phyloP scores from a whole-genome alignment of 2,113 vertebrate species.

The Pelobates fuscus region DNA sequence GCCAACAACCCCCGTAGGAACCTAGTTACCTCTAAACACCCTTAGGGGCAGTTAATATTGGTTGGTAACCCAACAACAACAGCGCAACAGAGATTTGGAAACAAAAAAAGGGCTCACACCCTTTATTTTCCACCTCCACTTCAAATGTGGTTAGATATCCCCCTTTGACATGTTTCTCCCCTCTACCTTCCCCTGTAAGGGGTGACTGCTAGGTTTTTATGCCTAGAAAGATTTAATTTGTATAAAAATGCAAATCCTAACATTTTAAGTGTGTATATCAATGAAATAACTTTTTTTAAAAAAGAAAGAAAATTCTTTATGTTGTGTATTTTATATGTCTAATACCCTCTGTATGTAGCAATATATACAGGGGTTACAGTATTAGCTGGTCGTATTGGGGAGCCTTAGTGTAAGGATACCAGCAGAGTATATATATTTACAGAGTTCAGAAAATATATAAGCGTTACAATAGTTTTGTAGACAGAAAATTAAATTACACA shows the following conservation, averaged over 20 bases:
- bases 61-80: conserved; percentile 12
- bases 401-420: conserved; percentile 5
- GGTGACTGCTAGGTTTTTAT: conserved; percentile 20
- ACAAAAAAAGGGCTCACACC: not conserved
- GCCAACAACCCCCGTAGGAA: conserved; percentile 2
- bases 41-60: conserved; percentile 5
- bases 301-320: conserved; percentile 40
- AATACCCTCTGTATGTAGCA: conserved; percentile 36
- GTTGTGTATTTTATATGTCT: conserved; percentile 43
- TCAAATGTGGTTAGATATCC: not conserved
- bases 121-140: not conserved
- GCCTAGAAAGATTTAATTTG: conserved; percentile 23
- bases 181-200: not conserved
- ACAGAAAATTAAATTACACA: conserved; percentile 1
- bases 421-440: conserved; percentile 43
- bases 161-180: not conserved
- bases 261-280: conserved; percentile 45
- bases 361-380: conserved; percentile 34
- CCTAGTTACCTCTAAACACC: conserved; percentile 19
- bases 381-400: conserved; percentile 31
- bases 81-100: not conserved
- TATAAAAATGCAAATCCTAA: conserved; percentile 36
- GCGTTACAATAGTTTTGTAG: conserved; percentile 21
- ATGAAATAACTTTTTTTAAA: conserved; percentile 45
- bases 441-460: conserved; percentile 33